phyloP scores from a whole-genome alignment of 2,113 vertebrate species.

The Zapornia atra region DNA sequence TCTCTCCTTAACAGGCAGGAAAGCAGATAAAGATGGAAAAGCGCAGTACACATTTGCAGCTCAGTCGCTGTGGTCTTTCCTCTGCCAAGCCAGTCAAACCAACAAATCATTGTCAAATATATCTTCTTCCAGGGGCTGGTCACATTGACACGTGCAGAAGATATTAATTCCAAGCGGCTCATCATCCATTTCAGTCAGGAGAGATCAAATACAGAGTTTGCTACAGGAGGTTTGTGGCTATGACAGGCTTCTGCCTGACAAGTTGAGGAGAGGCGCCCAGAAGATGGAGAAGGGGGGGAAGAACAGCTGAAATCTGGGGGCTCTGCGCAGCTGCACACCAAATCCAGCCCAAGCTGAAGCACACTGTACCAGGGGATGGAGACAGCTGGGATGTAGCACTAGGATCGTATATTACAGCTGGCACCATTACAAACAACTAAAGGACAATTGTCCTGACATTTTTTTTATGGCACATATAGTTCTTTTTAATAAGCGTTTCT shows the following conservation, averaged over 20 bases:
- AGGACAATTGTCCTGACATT: constrained; percentile 43
- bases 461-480: constrained; percentile 27
- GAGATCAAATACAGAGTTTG: neutral
- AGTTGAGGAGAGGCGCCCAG: neutral
- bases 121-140: neutral
- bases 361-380: neutral
- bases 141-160: constrained; percentile 27
- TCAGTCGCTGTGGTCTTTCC: neutral
- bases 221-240: neutral
- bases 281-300: neutral
- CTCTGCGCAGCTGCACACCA: neutral
- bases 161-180: constrained; percentile 3
- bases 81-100: neutral
- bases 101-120: neutral
- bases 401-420: neutral
- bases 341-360: neutral
- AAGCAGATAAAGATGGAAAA: neutral
- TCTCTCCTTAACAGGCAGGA: neutral
- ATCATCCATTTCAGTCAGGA: constrained; percentile 10
- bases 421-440: constrained; percentile 2
- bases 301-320: neutral
- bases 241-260: neutral
- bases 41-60: neutral
- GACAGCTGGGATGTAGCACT: neutral
- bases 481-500: constrained; percentile 33